Conservation (phyloP, 92 coral and sea anemone species). For the Epizoanthus scotinus region DNA sequence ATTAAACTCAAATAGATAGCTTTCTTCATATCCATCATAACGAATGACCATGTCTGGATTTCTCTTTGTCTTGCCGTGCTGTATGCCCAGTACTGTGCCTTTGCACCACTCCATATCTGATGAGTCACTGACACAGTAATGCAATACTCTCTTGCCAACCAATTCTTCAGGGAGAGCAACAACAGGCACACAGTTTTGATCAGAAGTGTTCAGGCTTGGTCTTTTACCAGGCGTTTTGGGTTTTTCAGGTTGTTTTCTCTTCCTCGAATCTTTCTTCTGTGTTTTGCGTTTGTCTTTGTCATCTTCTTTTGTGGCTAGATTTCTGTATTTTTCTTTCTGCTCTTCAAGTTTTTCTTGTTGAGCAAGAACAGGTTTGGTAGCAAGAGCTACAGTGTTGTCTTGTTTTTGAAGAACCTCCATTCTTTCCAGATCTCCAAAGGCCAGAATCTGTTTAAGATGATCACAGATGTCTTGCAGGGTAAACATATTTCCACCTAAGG, state of each 20-base stretch:
- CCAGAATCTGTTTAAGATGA: neutral
- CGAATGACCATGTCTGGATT: slow-evolving; percentile 39
- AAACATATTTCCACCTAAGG: slow-evolving; percentile 23
- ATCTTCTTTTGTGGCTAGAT: slow-evolving; percentile 4
- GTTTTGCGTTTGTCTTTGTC: neutral
- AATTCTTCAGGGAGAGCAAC: slow-evolving; percentile 15
- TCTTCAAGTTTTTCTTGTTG: too few species aligned
- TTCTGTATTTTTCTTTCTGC: neutral
- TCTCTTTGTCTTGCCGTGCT: neutral
- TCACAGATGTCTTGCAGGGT: neutral
- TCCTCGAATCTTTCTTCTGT: slow-evolving; percentile 3
- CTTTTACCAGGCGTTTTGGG: neutral
- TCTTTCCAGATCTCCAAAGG: slow-evolving; percentile 1
- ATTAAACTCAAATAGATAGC: slow-evolving; percentile 8
- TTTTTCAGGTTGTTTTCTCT: slow-evolving; percentile 8
- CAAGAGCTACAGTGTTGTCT: too few species aligned
- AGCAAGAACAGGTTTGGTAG: neutral
- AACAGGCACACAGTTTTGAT: neutral
- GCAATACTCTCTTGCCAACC: slow-evolving; percentile 34
- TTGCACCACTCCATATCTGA: too few species aligned
- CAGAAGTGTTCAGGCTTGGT: neutral
- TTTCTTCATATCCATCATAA: slow-evolving; percentile 33
- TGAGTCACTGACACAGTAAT: slow-evolving; percentile 10
- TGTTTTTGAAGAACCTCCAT: too few species aligned
- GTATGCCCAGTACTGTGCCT: too few species aligned